Base-by-base conservation (phyloP, 2,888 invertebrate species). In the Trileptium ribeirensis region DNA sequence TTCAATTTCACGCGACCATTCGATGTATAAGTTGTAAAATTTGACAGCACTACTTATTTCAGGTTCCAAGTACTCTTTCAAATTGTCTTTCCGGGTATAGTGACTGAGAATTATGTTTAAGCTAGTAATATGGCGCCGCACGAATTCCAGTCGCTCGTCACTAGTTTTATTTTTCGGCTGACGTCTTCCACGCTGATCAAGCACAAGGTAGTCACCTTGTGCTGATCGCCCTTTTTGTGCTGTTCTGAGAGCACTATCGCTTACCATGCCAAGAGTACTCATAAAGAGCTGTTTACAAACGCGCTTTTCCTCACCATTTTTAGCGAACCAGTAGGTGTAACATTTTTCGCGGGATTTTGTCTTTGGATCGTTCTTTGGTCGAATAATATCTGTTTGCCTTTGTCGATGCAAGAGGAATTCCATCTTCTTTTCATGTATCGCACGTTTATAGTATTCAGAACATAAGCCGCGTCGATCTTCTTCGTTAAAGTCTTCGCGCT, bases 291-390 rank as follows among this genome's bases (percentile, higher is more conserved):
- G 29, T 70, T 70, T 31, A 29, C 70, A 70, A n/a, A 64, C 64
- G 19, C n/a, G 19, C 19, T 64, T 19, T n/a, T 64, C 64, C 64
- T 64, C 64, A n/a, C 64, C 64, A n/a, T 64, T 64, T 24, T 64
- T n/a, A n/a, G n/a, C n/a, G n/a, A 64, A 64, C n/a, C n/a, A n/a
- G n/a, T n/a, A n/a, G n/a, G n/a, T n/a, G n/a, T n/a, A n/a, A 34
- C 8, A 15, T 78, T 8, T 70, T 39, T n/a, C 2, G 93, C 93
- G 80, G 90, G n/a, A n/a, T n/a, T n/a, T n/a, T n/a, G n/a, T n/a
- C n/a, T n/a, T n/a, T n/a, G n/a, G n/a, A n/a, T n/a, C n/a, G n/a
- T n/a, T n/a, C n/a, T n/a, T n/a, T n/a, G n/a, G n/a, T n/a, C n/a
- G n/a, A n/a, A n/a, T n/a, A n/a, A n/a, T n/a, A n/a, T n/a, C n/a